Evolutionary conservation across 2,113 vertebrate species (phyloP), one percentile per base, ranked within the genome.

Genomic region (Dasyornis broadbenti): DNA sequence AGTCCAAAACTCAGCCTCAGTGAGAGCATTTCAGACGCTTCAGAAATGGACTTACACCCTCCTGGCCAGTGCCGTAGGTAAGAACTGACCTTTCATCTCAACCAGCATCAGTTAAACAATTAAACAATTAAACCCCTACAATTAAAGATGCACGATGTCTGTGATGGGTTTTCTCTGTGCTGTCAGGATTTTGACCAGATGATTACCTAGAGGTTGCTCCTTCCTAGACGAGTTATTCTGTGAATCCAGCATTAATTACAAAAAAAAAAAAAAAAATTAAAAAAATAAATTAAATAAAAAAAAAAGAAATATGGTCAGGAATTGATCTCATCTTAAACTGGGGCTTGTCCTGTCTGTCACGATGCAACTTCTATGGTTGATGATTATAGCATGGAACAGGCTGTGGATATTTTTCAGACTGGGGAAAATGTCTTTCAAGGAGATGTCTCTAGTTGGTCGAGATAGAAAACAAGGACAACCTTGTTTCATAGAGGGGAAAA

Each of bases 401-500:
- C 40, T 89, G 17, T 57, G 61, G 49, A 15, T 61, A 27, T 47
- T 28, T 26, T 24, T 78, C 77, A 82, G 44, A 82, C 8, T 42
- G 18, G 13, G 31, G 40, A 65, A 89, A 82, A 68, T 17, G 7
- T 65, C 44, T 82, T 66, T 35, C 56, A 77, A 23, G 47, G 35
- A 79, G 61, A 45, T 86, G 26, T 54, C 20, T 53, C 52, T 60
- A 80, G 45, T 6, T 90, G 50, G 39, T 20, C 92, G 76, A 81
- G 24, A 56, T 53, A 12, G 47, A 68, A 88, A 53, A 42, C 26
- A 72, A 85, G 49, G 49, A 69, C 47, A 96, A 49, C 7, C 4
- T 50, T 97, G 53, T 92, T 81, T 94, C 76, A 96, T 8, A 94
- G 37, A 80, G 26, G 13, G 40, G 10, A 2, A 77, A 49, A 92